These are phyloP conservation scores for Leptopterna dolabrata DNA, from an alignment of 2,888 invertebrate genomes.

Conservation along the genomic window DNA sequence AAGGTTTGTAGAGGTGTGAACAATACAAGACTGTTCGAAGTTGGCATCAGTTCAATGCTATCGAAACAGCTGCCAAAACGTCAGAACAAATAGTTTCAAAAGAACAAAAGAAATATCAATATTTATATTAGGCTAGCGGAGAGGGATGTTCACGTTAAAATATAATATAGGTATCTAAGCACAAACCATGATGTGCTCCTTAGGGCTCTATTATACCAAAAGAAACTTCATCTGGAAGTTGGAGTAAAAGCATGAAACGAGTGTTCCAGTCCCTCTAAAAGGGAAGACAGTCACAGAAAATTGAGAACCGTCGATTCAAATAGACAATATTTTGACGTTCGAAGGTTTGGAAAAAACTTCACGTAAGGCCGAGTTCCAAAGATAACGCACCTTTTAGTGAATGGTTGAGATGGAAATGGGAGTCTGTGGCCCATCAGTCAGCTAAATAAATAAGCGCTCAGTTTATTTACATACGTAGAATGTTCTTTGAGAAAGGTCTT, in stretches of 20 bases:
- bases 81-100: not conserved
- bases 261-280: too few relatives aligned
- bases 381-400: conserved; percentile 15
- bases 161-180: too few relatives aligned
- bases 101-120: too few relatives aligned
- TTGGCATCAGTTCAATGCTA: not conserved
- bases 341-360: not conserved
- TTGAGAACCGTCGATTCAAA: not conserved
- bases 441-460: conserved; percentile 26
- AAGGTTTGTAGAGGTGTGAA: not conserved
- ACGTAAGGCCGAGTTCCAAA: not conserved
- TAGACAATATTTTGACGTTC: not conserved
- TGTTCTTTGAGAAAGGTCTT: conserved; percentile 32
- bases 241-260: too few relatives aligned
- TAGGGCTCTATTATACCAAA: too few relatives aligned
- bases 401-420: conserved; percentile 18
- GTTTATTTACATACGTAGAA: conserved; percentile 27
- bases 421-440: conserved; percentile 33
- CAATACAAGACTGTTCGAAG: not conserved
- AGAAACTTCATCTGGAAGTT: too few relatives aligned
- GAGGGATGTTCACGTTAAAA: too few relatives aligned
- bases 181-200: too few relatives aligned
- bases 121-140: too few relatives aligned
- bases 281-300: too few relatives aligned
- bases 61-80: not conserved